These are phyloP conservation scores for Cercocebus atys DNA, from an alignment of 2,113 vertebrate species.

Conservation along the genomic window DNA sequence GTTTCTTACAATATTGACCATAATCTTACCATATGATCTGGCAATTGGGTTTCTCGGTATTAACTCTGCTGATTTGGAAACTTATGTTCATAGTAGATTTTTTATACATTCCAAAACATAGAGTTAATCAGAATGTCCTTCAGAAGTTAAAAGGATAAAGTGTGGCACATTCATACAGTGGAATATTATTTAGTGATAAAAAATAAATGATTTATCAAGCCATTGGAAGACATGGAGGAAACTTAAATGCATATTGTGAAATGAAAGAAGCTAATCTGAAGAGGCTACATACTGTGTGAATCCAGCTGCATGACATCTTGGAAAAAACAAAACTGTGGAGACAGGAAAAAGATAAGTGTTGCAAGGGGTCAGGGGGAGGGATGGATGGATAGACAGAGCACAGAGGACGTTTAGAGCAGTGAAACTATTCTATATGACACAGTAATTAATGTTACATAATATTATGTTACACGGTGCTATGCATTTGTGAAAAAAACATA, in stretches of 20 bases:
- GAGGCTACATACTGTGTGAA: background rate
- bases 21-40: background rate
- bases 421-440: background rate
- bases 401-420: background rate
- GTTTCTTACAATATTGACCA: background rate
- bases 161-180: background rate
- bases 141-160: background rate
- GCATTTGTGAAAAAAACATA: background rate
- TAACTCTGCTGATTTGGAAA: background rate
- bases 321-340: background rate
- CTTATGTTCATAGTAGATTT: background rate
- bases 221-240: background rate
- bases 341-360: background rate
- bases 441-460: background rate
- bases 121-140: background rate
- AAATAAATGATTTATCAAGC: background rate
- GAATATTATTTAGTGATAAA: background rate
- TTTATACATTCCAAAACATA: background rate
- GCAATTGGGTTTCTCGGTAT: background rate
- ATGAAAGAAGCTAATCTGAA: background rate
- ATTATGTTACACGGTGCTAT: background rate
- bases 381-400: background rate
- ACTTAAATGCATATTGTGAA: background rate
- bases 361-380: no score
- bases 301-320: background rate